Evolutionary conservation across 2,113 vertebrate species (phyloP), one percentile per base, ranked within the genome.

Genomic region (Chunga burmeisteri): DNA sequence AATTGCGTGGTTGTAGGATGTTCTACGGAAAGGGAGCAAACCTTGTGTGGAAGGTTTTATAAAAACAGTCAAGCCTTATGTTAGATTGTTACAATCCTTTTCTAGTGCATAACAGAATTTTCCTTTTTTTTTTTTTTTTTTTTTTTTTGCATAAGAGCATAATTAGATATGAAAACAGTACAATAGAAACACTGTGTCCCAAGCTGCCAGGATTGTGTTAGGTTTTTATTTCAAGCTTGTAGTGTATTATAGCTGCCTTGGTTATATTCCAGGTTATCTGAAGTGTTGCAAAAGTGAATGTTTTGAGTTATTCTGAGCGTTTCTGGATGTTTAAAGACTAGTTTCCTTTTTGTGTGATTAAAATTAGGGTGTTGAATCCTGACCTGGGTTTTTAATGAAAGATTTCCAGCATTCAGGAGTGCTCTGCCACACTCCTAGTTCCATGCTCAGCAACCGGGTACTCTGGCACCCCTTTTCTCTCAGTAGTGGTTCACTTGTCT

Each of bases 221-320:
- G 59, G 40, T 36, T 88, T 86, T 90, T 74, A 71, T 97, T 97
- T 94, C 70, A 87, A 20, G 30, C 66, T 79, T 65, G 47, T 58
- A 86, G 61, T 61, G 36, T 72, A 61, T 94, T 91, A 44, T 91
- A 61, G 62, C 65, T 89, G 81, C 66, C 53, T 93, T 96, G 89
- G 63, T 94, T 91, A 38, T 68, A 58, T 77, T 88, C 89, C 93
- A 94, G 58, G 46, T 91, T 91, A 61, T 81, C 91, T 87, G 62
- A 96, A 89, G 79, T 93, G 65, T 94, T 97, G 89, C 32, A 94
- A 88, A 96, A 94, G 91, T 91, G 93, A 96, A 90, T 96, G 47
- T 85, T 92, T 81, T 58, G 34, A 78, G 21, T 63, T 65, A 30
- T 77, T 93, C 65, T 56, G 36, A 81, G 29, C 38, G 27, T 73